These are phyloP conservation scores for Larimichthys polyactis DNA, from an alignment of 2,113 vertebrate species.

Conservation along the genomic window DNA sequence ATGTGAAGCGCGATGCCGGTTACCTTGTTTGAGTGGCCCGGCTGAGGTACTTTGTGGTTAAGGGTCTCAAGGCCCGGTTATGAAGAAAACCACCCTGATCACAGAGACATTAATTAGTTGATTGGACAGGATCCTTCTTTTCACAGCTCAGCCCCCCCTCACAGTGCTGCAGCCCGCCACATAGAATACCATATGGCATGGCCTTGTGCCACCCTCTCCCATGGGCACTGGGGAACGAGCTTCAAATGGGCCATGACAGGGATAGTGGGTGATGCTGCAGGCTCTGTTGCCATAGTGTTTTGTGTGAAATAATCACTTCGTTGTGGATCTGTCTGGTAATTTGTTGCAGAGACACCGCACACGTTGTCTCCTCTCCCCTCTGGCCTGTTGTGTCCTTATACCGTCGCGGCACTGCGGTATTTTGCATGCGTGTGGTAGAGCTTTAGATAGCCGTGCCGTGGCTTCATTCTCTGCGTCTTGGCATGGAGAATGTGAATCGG, in stretches of 20 bases:
- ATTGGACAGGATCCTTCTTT: constrained; percentile 38
- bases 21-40: neutral
- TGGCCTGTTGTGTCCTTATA: constrained; percentile 12
- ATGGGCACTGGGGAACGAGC: constrained; percentile 25
- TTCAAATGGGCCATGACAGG: constrained; percentile 60
- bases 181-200: constrained; percentile 72
- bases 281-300: constrained; percentile 42
- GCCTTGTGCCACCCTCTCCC: constrained; percentile 56
- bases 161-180: constrained; percentile 35
- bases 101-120: constrained; percentile 62
- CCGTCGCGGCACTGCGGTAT: constrained; percentile 60
- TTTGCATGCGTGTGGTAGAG: constrained; percentile 62
- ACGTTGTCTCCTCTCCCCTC: neutral
- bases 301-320: constrained; percentile 43
- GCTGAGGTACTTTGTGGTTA: constrained; percentile 20
- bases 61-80: constrained; percentile 15
- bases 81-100: constrained; percentile 52
- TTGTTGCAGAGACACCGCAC: constrained; percentile 11
- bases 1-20: constrained; percentile 8
- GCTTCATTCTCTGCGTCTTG: constrained; percentile 37
- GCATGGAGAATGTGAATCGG: constrained; percentile 46
- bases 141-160: constrained; percentile 27
- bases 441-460: constrained; percentile 27
- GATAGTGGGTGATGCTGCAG: constrained; percentile 44
- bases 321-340: constrained; percentile 19